phyloP scores from a whole-genome alignment of 2,797 vertebrate species.

The Enteromius radiatus region DNA sequence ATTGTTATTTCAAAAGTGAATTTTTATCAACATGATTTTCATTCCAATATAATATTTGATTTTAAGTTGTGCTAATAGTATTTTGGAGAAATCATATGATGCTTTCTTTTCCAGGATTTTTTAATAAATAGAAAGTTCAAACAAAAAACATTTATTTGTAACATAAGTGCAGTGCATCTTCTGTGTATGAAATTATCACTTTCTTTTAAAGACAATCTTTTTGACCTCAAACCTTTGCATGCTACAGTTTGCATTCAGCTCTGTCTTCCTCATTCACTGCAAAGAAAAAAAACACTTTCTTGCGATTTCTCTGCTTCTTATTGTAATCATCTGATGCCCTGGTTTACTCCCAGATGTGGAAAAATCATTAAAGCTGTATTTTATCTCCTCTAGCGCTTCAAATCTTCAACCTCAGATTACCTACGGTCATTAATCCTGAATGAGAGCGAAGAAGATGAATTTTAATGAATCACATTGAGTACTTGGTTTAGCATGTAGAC shows the following conservation, averaged over 20 bases:
- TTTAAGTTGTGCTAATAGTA: too few species aligned
- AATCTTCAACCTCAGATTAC: conserved; percentile 28
- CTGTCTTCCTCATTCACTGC: neutral
- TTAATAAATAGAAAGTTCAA: neutral
- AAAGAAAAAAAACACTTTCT: neutral
- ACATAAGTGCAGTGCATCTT: neutral
- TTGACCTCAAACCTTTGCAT: neutral
- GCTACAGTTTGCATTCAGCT: neutral
- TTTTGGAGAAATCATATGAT: neutral
- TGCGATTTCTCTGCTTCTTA: neutral
- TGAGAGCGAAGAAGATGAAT: conserved; percentile 29
- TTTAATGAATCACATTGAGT: conserved; percentile 17
- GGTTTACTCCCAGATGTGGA: conserved; percentile 25
- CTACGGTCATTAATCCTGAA: conserved; percentile 51
- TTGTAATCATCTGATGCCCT: neutral
- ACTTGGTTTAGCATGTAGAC: conserved; percentile 14
- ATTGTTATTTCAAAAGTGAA: too few species aligned
- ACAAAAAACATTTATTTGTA: neutral
- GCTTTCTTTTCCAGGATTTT: neutral
- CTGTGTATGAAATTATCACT: neutral
- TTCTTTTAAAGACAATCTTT: neutral
- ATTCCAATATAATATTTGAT: too few species aligned
- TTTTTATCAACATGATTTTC: neutral
- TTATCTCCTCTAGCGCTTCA: conserved; percentile 5
- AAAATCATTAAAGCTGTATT: conserved; percentile 30